These are phyloP conservation scores for Agrotis ipsilon DNA, from an alignment of 2,888 invertebrate species.

Conservation along the genomic window DNA sequence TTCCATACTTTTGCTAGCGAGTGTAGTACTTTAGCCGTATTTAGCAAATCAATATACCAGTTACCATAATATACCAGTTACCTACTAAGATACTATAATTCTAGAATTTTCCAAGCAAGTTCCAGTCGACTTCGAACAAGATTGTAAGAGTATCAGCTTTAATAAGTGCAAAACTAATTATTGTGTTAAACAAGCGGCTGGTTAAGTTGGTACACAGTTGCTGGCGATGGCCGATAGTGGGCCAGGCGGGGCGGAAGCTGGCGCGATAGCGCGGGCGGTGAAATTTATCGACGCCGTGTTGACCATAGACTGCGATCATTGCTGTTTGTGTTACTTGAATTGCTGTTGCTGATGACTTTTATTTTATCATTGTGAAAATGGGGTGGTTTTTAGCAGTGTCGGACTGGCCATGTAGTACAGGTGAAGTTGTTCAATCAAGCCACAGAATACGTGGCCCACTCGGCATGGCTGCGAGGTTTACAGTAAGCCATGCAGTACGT, in stretches of 20 bases:
- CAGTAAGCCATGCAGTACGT: too few species aligned
- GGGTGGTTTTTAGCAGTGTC: too few species aligned
- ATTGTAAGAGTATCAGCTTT: neutral
- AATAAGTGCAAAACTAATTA: conserved; percentile 28
- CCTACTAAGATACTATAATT: conserved; percentile 2
- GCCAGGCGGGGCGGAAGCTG: conserved; percentile 48
- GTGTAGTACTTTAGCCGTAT: neutral
- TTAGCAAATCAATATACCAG: neutral
- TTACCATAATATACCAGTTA: too few species aligned
- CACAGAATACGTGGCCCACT: too few species aligned
- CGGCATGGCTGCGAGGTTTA: too few species aligned
- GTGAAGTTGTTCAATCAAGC: too few species aligned
- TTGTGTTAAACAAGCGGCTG: conserved; percentile 25
- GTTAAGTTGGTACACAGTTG: conserved; percentile 21
- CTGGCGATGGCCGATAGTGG: conserved; percentile 48
- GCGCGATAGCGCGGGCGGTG: conserved; percentile 40
- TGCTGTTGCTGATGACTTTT: too few species aligned
- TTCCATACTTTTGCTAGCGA: too few species aligned
- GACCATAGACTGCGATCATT: conserved; percentile 26
- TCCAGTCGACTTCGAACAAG: conserved; percentile 4
- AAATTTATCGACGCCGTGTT: conserved; percentile 52
- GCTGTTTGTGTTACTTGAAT: conserved; percentile 40
- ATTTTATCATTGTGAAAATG: too few species aligned
- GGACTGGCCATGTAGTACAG: too few species aligned
- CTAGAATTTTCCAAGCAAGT: neutral